These are phyloP conservation scores for Urophycis tenuis DNA, from an alignment of 2,797 vertebrate species.

Conservation along the genomic window DNA sequence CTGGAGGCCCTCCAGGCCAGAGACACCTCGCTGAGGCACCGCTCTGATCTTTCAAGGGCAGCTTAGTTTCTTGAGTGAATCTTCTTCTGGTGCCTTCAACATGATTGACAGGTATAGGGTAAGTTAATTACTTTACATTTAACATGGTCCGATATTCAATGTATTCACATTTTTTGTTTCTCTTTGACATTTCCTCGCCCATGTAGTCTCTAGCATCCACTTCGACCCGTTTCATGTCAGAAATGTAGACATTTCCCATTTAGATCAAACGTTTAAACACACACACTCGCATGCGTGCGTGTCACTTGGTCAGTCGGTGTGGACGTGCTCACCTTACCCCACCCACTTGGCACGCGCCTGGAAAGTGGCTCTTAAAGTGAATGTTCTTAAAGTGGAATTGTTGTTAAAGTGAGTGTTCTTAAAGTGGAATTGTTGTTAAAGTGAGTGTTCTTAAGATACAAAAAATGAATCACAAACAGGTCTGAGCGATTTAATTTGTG, in stretches of 20 bases:
- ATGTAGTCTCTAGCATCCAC: neutral
- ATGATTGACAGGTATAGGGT: neutral
- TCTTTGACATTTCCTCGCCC: too few relatives aligned
- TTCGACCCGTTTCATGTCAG: neutral
- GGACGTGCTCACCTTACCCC: too few relatives aligned
- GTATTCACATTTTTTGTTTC: neutral
- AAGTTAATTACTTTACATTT: neutral
- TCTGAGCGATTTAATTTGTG: too few relatives aligned
- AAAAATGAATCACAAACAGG: too few relatives aligned
- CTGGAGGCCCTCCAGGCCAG: accelerated
- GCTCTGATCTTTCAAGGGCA: neutral
- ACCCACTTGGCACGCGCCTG: too few relatives aligned
- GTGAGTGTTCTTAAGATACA: too few relatives aligned
- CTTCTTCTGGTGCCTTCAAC: neutral
- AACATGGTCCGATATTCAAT: neutral
- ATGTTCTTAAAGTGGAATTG: too few relatives aligned
- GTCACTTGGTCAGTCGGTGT: too few relatives aligned
- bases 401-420: too few relatives aligned
- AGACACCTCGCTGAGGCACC: neutral
- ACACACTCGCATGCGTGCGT: too few relatives aligned
- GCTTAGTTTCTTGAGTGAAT: neutral
- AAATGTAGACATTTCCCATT: neutral
- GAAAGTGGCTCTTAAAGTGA: too few relatives aligned
- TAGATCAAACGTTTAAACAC: neutral
- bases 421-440: too few relatives aligned